phyloP scores from a whole-genome alignment of 1,140 invertebrate genomes.

The Frieseomelitta varia region DNA sequence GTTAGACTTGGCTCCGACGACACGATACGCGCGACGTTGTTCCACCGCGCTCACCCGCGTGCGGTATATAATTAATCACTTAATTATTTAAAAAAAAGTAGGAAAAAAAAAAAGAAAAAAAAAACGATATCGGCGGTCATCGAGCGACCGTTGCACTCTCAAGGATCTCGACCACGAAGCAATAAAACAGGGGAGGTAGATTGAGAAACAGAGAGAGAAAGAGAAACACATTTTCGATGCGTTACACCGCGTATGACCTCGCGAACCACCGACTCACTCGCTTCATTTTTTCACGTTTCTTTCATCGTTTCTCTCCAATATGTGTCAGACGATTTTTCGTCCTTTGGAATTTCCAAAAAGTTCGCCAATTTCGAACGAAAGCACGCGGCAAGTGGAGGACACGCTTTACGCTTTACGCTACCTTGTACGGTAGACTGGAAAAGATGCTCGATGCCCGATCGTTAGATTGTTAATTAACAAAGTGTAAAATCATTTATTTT shows the following conservation, averaged over 20 bases:
- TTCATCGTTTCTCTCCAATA: neutral
- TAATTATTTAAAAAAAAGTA: constrained; percentile 22
- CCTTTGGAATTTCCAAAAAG: too few species aligned
- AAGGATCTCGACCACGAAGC: constrained; percentile 56
- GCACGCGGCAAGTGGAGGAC: neutral
- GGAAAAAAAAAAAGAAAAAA: too few species aligned
- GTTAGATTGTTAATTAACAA: too few species aligned
- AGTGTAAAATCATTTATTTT: too few species aligned
- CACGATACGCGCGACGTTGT: constrained; percentile 1
- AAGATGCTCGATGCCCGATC: too few species aligned
- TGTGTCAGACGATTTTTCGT: too few species aligned
- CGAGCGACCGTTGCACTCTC: constrained; percentile 20
- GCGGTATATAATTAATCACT: constrained; percentile 4
- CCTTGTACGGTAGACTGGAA: neutral
- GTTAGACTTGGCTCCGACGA: constrained; percentile 29
- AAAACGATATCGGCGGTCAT: constrained; percentile 21
- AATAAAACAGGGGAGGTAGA: constrained; percentile 58
- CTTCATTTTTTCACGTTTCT: neutral
- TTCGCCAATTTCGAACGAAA: neutral
- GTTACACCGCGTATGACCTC: constrained; percentile 25
- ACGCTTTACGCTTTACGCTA: neutral
- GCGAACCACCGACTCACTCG: neutral
- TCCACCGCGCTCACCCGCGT: constrained; percentile 15
- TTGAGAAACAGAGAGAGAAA: neutral
- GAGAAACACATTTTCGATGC: neutral